Evolutionary conservation across 2,113 vertebrate genomes (phyloP).

Genomic region (Castor canadensis): DNA sequence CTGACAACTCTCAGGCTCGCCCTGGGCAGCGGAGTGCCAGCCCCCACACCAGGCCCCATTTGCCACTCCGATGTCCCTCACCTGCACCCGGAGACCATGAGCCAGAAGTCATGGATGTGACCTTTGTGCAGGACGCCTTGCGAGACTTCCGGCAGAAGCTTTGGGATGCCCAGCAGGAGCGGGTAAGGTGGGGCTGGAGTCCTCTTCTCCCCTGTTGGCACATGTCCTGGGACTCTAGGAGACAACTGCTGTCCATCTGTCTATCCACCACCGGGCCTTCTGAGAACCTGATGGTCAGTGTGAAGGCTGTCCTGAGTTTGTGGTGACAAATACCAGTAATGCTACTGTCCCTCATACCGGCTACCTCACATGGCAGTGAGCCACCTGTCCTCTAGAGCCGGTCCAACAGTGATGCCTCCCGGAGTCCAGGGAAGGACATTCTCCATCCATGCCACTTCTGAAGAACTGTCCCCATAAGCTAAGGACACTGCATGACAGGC

Average conservation of each 20-base stretch:
- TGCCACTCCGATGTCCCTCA: neutral
- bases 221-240: rapidly evolving
- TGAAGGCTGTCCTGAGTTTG: neutral
- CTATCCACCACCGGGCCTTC: rapidly evolving
- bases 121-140: constrained; percentile 77
- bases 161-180: constrained; percentile 83
- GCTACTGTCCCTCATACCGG: rapidly evolving
- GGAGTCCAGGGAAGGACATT: neutral
- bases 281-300: neutral
- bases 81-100: constrained; percentile 55
- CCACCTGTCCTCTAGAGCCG: neutral
- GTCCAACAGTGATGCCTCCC: rapidly evolving
- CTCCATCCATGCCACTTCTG: neutral
- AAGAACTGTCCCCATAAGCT: neutral
- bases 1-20: neutral
- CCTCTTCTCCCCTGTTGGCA: rapidly evolving
- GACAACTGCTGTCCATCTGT: rapidly evolving
- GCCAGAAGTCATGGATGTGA: constrained; percentile 79
- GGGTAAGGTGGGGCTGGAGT: constrained; percentile 68
- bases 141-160: constrained; percentile 83
- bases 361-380: rapidly evolving
- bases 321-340: neutral
- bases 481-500: neutral
- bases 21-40: constrained; percentile 52
- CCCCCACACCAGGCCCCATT: neutral